Base-by-base conservation (phyloP, 2,797 vertebrate genomes). In the Dryobates pubescens region DNA sequence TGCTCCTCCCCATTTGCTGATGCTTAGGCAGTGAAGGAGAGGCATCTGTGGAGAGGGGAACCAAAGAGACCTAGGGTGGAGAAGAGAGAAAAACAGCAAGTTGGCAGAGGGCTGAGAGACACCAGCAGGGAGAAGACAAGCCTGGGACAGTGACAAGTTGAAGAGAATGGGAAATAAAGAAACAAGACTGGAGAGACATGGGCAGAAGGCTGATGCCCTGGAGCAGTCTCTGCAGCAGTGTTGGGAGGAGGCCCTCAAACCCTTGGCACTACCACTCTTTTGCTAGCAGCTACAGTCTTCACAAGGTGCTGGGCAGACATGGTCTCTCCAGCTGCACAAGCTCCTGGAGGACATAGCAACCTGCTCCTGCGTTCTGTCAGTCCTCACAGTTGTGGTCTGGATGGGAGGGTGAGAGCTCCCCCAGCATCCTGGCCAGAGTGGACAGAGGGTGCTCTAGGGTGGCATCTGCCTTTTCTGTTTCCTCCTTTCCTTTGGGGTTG, bases 341-440 rank as follows among this genome's bases (percentile, higher is more conserved):
- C 6, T 93, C 16, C 51, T 54, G 57, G 54, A 70, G 43, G 43
- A 38, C 2, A 14, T 41, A 54, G 24, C 7, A 57, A 45, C 32
- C 17, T 68, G 36, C 22, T 58, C 12, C 12, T 13, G 17, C 17
- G 49, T 63, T 58, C 64, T 57, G 23, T 13, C 0, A 1, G 32
- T 26, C 41, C 29, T 56, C 13, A 6, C 3, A 64, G 17, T 15
- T 64, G 17, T 2, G 7, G 10, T 58, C 32, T 69, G 51, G 15
- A 58, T 5, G 4, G n/a, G 36, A 77, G 20, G 53, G 32, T 24
- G 65, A 24, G 32, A 62, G 14, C 5, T 56, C 7, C 20, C 23
- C 59, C 36, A 23, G 15, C 1, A 1, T 43, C 26, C 47, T 4
- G 8, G 23, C 9, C 36, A 54, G 7, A 0, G 0, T 10, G 56